Conservation (phyloP, 64 coral and sea anemone genomes). For the Catalaphyllia jardinei region DNA sequence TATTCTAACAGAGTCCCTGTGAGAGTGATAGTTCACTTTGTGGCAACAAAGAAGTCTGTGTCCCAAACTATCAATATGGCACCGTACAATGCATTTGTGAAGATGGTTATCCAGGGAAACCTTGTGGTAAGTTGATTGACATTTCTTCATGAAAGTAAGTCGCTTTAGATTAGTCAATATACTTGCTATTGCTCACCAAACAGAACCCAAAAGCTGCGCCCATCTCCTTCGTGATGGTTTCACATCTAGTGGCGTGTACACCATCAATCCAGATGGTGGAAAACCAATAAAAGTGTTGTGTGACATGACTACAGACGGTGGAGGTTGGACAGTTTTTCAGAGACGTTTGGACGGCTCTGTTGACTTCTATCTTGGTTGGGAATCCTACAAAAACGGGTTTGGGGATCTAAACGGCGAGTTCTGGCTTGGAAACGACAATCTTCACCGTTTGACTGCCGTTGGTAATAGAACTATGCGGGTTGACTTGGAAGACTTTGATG, state of each 20-base stretch:
- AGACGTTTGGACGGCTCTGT: neutral
- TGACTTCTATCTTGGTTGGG: neutral
- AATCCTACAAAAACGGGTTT: neutral
- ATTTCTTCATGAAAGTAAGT: neutral
- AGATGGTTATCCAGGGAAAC: constrained; percentile 6
- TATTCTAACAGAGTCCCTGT: neutral
- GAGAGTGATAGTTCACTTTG: neutral
- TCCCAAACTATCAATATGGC: neutral
- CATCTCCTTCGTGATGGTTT: neutral
- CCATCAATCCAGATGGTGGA: neutral
- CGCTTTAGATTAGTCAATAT: neutral
- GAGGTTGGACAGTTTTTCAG: neutral
- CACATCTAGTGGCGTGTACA: neutral
- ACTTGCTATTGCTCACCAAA: neutral
- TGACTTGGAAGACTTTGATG: neutral
- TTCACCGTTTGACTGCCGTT: neutral
- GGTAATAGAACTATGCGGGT: neutral
- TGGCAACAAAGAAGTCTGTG: neutral
- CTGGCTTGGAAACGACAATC: neutral
- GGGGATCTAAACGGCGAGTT: neutral
- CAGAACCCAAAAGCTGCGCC: neutral
- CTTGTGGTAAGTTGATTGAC: neutral
- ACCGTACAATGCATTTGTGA: neutral
- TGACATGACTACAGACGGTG: neutral
- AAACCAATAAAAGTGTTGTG: neutral